Conservation (phyloP, 92 coral and sea anemone genomes). For the Epizoanthus rinbou region DNA sequence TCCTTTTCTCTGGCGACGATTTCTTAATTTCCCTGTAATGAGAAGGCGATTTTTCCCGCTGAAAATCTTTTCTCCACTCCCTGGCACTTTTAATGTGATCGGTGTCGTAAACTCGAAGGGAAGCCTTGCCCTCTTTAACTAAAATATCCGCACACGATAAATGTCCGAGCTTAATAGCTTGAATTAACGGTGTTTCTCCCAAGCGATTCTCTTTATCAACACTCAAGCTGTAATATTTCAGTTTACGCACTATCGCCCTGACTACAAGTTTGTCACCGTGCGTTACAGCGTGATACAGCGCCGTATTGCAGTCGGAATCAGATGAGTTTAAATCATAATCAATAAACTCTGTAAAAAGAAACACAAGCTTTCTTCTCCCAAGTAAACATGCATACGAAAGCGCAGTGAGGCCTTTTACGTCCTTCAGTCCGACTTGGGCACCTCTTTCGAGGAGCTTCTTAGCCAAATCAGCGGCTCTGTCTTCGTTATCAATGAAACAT, state of each 20-base stretch:
- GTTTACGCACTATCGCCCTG: slow-evolving; percentile 65
- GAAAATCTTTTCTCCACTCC: slow-evolving; percentile 62
- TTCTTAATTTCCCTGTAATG: neutral
- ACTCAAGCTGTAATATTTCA: slow-evolving; percentile 61
- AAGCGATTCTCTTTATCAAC: slow-evolving; percentile 66
- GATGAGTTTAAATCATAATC: slow-evolving; percentile 75
- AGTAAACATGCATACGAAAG: slow-evolving; percentile 75
- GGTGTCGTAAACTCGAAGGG: slow-evolving; percentile 62
- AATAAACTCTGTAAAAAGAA: slow-evolving; percentile 59
- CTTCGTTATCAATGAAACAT: slow-evolving; percentile 82
- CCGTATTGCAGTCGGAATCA: slow-evolving; percentile 75
- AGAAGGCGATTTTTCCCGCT: slow-evolving; percentile 23
- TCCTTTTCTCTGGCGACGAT: neutral
- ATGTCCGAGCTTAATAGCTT: slow-evolving; percentile 70
- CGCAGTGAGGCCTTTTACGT: slow-evolving; percentile 69
- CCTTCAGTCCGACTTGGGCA: slow-evolving; percentile 64
- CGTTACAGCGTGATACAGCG: slow-evolving; percentile 76
- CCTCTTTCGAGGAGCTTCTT: slow-evolving; percentile 73
- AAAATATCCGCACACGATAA: slow-evolving; percentile 66
- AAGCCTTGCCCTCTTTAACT: slow-evolving; percentile 70
- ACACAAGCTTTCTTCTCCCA: slow-evolving; percentile 60
- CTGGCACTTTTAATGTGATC: slow-evolving; percentile 65
- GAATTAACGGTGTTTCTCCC: slow-evolving; percentile 81
- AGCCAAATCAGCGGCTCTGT: slow-evolving; percentile 63
- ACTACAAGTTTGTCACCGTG: slow-evolving; percentile 76